Conservation (phyloP, 2,888 invertebrate species). For the Polydrusus tereticollis region DNA sequence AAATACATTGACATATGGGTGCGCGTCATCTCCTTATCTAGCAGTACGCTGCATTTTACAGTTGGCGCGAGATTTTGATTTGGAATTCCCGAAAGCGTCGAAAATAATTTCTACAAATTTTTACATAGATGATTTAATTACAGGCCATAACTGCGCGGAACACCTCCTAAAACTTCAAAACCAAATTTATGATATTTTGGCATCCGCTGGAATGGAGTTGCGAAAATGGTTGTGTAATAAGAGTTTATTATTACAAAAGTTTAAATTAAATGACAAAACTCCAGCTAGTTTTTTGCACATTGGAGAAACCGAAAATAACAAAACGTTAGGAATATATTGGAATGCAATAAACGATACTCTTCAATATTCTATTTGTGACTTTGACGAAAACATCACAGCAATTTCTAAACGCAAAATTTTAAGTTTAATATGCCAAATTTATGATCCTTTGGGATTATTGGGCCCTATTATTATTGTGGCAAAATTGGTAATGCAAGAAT, state of each 20-base stretch:
- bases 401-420: conserved; percentile 27
- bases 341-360: no score
- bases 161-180: conserved; percentile 6
- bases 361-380: neutral
- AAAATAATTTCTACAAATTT: conserved; percentile 42
- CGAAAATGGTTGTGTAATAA: conserved; percentile 15
- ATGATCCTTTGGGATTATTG: conserved; percentile 47
- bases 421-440: conserved; percentile 29
- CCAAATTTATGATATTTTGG: conserved; percentile 33
- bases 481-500: conserved; percentile 45
- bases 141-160: conserved; percentile 34
- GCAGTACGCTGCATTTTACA: neutral
- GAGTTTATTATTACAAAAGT: conserved; percentile 43
- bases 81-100: neutral
- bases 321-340: no score
- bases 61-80: neutral
- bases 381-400: neutral
- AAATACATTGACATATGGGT: conserved; percentile 50
- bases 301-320: neutral
- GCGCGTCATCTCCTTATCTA: conserved; percentile 23
- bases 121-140: conserved; percentile 52
- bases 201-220: no score
- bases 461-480: conserved; percentile 37
- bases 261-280: conserved; percentile 27
- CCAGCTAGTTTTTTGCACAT: conserved; percentile 33